Conservation (phyloP, 1,140 invertebrate species). For the Palaemon carinicauda region DNA sequence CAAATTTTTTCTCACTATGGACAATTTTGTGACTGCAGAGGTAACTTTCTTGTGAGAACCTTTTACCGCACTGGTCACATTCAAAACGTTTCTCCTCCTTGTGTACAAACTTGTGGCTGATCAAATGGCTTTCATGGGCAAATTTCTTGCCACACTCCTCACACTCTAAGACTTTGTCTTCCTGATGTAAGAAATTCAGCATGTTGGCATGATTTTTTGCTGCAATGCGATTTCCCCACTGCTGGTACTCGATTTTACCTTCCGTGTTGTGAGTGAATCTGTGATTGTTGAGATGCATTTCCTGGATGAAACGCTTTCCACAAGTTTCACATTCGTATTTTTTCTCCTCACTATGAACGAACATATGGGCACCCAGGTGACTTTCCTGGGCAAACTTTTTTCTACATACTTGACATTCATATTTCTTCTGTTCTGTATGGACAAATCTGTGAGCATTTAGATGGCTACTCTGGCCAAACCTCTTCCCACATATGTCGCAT, state of each 20-base stretch:
- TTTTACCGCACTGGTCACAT: slow-evolving; percentile 34
- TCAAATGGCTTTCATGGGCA: slow-evolving; percentile 35
- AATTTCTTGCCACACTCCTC: slow-evolving; percentile 27
- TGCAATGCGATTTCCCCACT: slow-evolving; percentile 1
- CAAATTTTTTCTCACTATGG: slow-evolving; percentile 33
- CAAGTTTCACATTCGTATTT: slow-evolving; percentile 82
- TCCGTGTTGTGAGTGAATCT: slow-evolving; percentile 72
- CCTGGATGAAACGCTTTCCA: slow-evolving; percentile 85
- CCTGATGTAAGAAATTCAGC: slow-evolving; percentile 26
- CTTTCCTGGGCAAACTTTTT: slow-evolving; percentile 58
- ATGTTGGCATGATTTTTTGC: slow-evolving; percentile 25
- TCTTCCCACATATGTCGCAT: slow-evolving; percentile 59
- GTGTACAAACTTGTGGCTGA: slow-evolving; percentile 34
- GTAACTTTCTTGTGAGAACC: slow-evolving; percentile 34
- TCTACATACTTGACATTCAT: slow-evolving; percentile 46
- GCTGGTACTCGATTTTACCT: slow-evolving; percentile 28
- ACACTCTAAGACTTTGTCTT: slow-evolving; percentile 13
- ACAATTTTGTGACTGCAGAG: slow-evolving; percentile 33
- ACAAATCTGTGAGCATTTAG: slow-evolving; percentile 46
- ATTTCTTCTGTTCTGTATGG: slow-evolving; percentile 34
- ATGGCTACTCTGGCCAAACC: slow-evolving; percentile 38
- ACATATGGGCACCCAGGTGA: slow-evolving; percentile 59
- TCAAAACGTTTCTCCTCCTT: slow-evolving; percentile 39
- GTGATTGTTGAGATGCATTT: slow-evolving; percentile 72
- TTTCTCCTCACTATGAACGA: slow-evolving; percentile 63